These are phyloP conservation scores for Drosophila nigrodunni DNA, from an alignment of 1,140 invertebrate species.

Conservation along the genomic window DNA sequence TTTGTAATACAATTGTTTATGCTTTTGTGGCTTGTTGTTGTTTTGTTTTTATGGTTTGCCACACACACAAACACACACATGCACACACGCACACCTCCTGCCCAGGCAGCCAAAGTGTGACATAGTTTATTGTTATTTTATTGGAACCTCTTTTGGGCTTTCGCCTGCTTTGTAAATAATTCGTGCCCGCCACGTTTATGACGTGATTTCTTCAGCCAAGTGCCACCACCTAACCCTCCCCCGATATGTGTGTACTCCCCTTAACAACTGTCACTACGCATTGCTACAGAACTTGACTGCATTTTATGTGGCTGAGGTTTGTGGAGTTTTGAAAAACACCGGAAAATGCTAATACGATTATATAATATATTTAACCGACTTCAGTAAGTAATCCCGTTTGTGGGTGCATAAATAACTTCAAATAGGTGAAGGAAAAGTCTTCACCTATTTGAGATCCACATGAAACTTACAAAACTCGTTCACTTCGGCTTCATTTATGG, in stretches of 20 bases:
- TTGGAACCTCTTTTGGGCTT: constrained; percentile 78
- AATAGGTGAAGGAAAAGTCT: neutral
- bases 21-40: constrained; percentile 61
- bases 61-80: constrained; percentile 36
- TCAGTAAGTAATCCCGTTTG: constrained; percentile 2
- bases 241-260: neutral
- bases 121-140: constrained; percentile 83
- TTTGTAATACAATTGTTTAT: constrained; percentile 83
- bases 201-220: constrained; percentile 75
- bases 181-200: constrained; percentile 78
- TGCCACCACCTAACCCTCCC: neutral
- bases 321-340: constrained; percentile 7
- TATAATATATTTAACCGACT: neutral
- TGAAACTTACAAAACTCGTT: no score
- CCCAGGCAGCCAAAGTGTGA: constrained; percentile 49
- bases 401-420: neutral
- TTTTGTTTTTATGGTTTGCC: constrained; percentile 51
- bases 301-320: constrained; percentile 10
- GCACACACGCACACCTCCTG: constrained; percentile 25
- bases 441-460: no score
- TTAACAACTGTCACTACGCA: constrained; percentile 35
- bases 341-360: constrained; percentile 18
- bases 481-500: no score
- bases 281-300: constrained; percentile 55
- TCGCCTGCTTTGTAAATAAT: constrained; percentile 80